Base-by-base conservation (phyloP, 2,113 vertebrate species). In the Hippocampus guttulatus region DNA sequence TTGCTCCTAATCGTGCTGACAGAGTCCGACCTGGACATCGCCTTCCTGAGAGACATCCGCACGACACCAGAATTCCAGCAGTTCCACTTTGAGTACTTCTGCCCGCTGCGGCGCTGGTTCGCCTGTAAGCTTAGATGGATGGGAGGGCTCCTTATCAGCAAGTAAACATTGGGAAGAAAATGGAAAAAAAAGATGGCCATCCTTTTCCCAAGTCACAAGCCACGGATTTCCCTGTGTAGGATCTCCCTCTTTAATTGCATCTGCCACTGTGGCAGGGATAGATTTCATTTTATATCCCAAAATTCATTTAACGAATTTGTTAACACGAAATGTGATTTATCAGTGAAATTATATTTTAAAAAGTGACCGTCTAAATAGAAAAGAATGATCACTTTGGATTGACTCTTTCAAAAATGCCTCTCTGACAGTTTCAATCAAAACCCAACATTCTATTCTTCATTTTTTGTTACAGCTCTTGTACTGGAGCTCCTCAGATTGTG, bases 31-130 rank as follows among this genome's bases (percentile, higher is more conserved):
- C 93, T 98, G 92, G 96, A 98, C 91, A 91, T 96, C 85, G 93
- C 95, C 86, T 96, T 98, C 94, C 93, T 98, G 88, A 95, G 94
- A 12, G 96, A 98, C 93, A 98, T 98, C 88, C 95, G 96, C 76
- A 94, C 96, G 90, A 97, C 96, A 62, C 95, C 96, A 0, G 96
- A 98, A 88, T 98, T 98, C 89, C 95, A 98, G 93, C 96, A 97
- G 80, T 96, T 98, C 90, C 96, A 98, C 92, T 95, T 97, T 88
- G 95, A 96, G 89, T 98, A 98, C 91, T 98, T 98, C 93, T 98
- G 96, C 92, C 96, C 96, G 84, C 94, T 98, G 92, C 95, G 96
- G 91, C 95, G 95, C 92, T 98, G 96, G 96, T 92, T 98, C 90
- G 94, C 95, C 92, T 98, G 96, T 93, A 96, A 96, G 93, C 79